phyloP scores from a whole-genome alignment of 2,888 invertebrate genomes.

The Phrixothrix hirtus region DNA sequence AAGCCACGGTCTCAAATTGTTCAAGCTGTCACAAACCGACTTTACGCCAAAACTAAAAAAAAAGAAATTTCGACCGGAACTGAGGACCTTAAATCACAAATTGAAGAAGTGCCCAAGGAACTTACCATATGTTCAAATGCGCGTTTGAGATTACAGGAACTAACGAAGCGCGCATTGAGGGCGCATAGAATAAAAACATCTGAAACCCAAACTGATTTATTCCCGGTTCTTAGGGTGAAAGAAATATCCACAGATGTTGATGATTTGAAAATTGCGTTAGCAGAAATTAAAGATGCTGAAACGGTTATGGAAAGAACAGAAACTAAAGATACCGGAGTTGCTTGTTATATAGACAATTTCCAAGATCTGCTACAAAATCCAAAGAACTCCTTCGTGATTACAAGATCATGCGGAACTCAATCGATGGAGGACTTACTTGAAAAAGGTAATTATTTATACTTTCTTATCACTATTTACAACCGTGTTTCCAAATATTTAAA shows the following conservation, averaged over 20 bases:
- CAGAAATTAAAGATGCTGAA: constrained; percentile 50
- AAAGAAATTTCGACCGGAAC: constrained; percentile 54
- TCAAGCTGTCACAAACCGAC: constrained; percentile 69
- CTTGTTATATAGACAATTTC: constrained; percentile 47
- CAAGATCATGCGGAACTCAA: constrained; percentile 33
- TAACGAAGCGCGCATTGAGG: constrained; percentile 63
- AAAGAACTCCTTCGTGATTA: constrained; percentile 21
- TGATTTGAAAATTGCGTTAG: constrained; percentile 58
- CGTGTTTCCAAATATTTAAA: too few species aligned
- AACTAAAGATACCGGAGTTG: constrained; percentile 57
- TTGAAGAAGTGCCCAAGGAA: constrained; percentile 49
- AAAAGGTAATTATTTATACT: constrained; percentile 2
- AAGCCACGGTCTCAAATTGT: constrained; percentile 69
- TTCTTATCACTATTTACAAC: neutral
- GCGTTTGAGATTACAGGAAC: constrained; percentile 61
- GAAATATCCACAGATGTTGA: constrained; percentile 62
- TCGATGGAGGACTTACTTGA: constrained; percentile 11
- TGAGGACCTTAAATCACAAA: constrained; percentile 36
- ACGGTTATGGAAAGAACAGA: constrained; percentile 54
- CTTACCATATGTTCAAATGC: constrained; percentile 64
- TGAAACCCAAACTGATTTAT: constrained; percentile 63
- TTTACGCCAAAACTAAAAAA: constrained; percentile 66
- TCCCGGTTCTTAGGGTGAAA: constrained; percentile 59
- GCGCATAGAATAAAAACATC: constrained; percentile 60
- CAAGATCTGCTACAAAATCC: constrained; percentile 2